Percentiles rank a stretch among this genome's conserved stretches.
These are phyloP conservation scores for Hylaea fasciaria DNA, from an alignment of 2,888 invertebrate species.

Conservation along the genomic window DNA sequence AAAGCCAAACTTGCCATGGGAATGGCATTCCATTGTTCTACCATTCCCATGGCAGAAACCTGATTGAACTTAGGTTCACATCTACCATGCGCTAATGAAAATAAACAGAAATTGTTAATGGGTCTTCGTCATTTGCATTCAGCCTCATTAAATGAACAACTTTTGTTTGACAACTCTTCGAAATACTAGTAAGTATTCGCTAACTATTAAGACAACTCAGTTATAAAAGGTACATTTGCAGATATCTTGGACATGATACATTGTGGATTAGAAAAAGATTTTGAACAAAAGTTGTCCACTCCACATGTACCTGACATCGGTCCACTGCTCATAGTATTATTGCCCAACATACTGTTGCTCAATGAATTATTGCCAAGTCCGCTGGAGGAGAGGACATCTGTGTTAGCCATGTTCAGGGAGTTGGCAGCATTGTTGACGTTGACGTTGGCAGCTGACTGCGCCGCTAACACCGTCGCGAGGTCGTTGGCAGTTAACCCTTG, in stretches of 20 bases:
- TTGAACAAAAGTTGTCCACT: constrained; percentile 5
- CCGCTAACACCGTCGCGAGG: constrained; percentile 70
- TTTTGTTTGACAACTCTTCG: constrained; percentile 1
- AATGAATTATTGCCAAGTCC: constrained; percentile 58
- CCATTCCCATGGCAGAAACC: too few species aligned
- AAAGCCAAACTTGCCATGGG: too few species aligned
- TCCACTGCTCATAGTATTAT: constrained; percentile 67
- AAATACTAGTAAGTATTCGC: not conserved
- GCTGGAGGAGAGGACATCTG: constrained; percentile 53
- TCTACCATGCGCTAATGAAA: too few species aligned
- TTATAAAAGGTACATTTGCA: too few species aligned
- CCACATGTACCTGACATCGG: constrained; percentile 65
- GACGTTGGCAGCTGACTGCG: constrained; percentile 61
- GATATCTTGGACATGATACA: too few species aligned
- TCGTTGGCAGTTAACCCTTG: constrained; percentile 79
- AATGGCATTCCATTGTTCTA: too few species aligned
- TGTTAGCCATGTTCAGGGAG: constrained; percentile 55
- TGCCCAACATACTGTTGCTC: constrained; percentile 59
- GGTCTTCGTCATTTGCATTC: too few species aligned
- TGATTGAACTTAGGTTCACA: too few species aligned
- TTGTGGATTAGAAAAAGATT: not conserved
- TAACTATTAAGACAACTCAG: too few species aligned
- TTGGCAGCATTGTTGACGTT: constrained; percentile 63
- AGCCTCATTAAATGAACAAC: not conserved
- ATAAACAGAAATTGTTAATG: too few species aligned